These are phyloP conservation scores for Theocolax elegans DNA, from an alignment of 1,140 invertebrate species.

Conservation along the genomic window DNA sequence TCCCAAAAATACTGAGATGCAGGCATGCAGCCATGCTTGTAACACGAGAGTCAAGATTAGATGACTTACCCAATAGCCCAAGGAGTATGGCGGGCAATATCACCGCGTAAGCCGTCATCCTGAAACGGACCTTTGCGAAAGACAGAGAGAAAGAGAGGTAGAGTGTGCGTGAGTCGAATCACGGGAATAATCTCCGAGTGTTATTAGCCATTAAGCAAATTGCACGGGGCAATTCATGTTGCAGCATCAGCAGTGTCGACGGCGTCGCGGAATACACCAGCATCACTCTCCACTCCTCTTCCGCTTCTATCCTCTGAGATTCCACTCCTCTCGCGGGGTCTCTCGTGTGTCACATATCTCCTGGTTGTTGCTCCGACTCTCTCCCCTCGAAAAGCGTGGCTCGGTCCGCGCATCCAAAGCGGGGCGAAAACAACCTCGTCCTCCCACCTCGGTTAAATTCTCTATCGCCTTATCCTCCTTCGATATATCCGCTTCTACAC, in stretches of 20 bases:
- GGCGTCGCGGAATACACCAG: neutral
- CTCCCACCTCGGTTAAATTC: neutral
- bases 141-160: neutral
- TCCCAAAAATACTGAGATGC: no score
- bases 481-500: neutral
- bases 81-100: conserved; percentile 26
- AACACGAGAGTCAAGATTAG: no score
- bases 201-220: conserved; percentile 34
- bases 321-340: neutral
- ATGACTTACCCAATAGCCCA: conserved; percentile 35
- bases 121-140: neutral
- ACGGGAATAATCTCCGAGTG: neutral
- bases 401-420: conserved; percentile 3
- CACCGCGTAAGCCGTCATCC: conserved; percentile 17
- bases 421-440: neutral
- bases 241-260: neutral
- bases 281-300: neutral
- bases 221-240: neutral
- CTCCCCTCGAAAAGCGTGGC: neutral
- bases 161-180: neutral
- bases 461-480: neutral
- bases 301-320: neutral
- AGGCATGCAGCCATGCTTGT: no score
- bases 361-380: conserved; percentile 1
- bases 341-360: conserved; percentile 18